Evolutionary conservation across 2,888 invertebrate genomes (phyloP), one percentile per base, ranked within the genome.

Genomic region (Lymantria monacha): DNA sequence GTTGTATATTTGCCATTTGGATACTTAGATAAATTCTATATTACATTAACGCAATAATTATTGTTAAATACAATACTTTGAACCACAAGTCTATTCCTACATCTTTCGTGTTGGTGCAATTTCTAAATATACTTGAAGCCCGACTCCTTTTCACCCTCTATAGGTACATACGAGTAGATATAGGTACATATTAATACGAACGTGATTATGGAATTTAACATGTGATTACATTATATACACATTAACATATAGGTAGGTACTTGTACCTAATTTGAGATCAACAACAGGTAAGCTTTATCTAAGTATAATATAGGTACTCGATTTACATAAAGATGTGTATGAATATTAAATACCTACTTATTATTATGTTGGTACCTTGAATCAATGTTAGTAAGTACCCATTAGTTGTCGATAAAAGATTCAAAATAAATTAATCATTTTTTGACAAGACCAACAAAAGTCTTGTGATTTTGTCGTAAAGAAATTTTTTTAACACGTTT

Each of bases 211-310:
- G 85, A 82, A 73, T 86, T 86, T 88, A 90, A 89, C 90, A 89
- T 85, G 87, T 89, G 89, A 84, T 87, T 87, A 89, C 77, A 87
- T 85, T 87, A 87, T 88, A 85, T 90, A 90, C 87, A 90, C 79
- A 81, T 74, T 86, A 85, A 86, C 83, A 87, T 77, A 82, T 82
- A n/a, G n/a, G n/a, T n/a, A n/a, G n/a, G n/a, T n/a, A n/a, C n/a
- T n/a, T n/a, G n/a, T n/a, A 85, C 10, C 33, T 33, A 61, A 70
- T 77, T 82, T 85, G 87, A 88, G 90, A 89, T 88, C 87, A 90
- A 87, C 85, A 88, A 89, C 88, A 87, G 85, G 86, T 76, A 90
- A 90, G 89, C 88, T 72, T 83, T 82, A 84, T 79, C 82, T 88
- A 85, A 76, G 68, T 77, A 81, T 74, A 72, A 72, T 67, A 63